A percentile compares a stretch with the other conserved stretches of the same genome.
phyloP scores from a whole-genome alignment of 2,797 vertebrate genomes.

The Manis javanica region DNA sequence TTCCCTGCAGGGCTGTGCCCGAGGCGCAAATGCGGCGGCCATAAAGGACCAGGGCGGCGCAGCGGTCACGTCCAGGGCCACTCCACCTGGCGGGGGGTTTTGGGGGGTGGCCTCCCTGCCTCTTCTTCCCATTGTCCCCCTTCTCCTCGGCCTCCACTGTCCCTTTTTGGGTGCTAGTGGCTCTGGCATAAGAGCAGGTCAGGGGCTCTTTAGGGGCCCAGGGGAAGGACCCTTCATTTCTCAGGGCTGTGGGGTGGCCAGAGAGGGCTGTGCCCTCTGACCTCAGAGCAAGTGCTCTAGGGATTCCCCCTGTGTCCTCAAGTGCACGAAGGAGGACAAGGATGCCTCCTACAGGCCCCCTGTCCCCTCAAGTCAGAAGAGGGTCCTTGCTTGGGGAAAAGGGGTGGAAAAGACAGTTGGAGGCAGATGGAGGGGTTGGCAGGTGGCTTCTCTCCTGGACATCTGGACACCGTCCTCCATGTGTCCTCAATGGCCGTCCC shows the following conservation, averaged over 20 bases:
- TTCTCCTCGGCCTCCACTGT: not conserved
- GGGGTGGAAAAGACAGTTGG: fast-evolving
- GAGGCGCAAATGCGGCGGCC: fast-evolving
- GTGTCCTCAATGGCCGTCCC: fast-evolving
- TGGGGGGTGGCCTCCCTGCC: not conserved
- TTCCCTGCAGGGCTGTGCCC: fast-evolving
- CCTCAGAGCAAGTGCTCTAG: fast-evolving
- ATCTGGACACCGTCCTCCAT: not conserved
- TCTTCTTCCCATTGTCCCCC: not conserved
- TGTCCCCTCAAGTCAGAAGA: too few relatives aligned
- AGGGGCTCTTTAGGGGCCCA: not conserved
- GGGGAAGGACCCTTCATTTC: not conserved
- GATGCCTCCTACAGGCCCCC: not conserved
- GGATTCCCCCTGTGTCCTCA: not conserved
- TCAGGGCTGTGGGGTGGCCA: not conserved
- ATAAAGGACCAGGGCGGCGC: not conserved
- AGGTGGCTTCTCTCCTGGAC: too few relatives aligned
- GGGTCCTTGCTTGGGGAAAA: not conserved
- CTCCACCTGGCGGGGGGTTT: fast-evolving
- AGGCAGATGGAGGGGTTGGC: not conserved
- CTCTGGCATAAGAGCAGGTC: too few relatives aligned
- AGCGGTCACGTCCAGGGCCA: too few relatives aligned
- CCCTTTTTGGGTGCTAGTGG: not conserved
- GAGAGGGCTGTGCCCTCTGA: not conserved
- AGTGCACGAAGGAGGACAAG: not conserved